Conservation (phyloP, 2,797 vertebrate species). For the Lepidocolaptes lacrymiger region DNA sequence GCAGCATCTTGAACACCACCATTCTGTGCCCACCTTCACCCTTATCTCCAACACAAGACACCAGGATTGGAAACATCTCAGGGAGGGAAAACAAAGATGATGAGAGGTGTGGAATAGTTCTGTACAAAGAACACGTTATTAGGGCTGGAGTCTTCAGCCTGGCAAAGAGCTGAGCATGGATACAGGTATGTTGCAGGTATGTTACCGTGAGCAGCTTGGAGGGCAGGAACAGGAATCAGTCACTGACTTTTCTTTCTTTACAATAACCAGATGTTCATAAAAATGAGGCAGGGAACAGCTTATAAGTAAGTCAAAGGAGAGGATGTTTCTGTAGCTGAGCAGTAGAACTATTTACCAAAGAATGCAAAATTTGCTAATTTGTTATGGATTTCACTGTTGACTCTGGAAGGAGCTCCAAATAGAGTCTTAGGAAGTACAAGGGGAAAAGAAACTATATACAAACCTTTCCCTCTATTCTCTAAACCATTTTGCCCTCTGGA, state of each 20-base stretch:
- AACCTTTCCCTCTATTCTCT: neutral
- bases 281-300: neutral
- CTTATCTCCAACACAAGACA: neutral
- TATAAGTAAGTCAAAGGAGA: neutral
- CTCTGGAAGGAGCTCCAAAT: neutral
- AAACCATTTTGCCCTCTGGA: neutral
- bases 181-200: rapidly evolving
- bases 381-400: rapidly evolving
- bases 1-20: neutral
- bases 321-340: neutral
- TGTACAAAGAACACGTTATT: neutral
- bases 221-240: neutral
- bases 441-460: neutral
- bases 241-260: neutral
- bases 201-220: neutral
- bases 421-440: neutral
- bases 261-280: neutral
- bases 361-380: neutral
- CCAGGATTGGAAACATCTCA: neutral
- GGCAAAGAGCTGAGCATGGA: neutral
- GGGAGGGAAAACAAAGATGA: neutral
- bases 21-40: neutral
- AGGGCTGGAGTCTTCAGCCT: neutral
- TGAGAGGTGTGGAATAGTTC: neutral
- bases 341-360: neutral